A percentile compares a stretch with the other conserved stretches of the same genome.
phyloP scores from a whole-genome alignment of 2,888 invertebrate genomes.

The Nebria salina region DNA sequence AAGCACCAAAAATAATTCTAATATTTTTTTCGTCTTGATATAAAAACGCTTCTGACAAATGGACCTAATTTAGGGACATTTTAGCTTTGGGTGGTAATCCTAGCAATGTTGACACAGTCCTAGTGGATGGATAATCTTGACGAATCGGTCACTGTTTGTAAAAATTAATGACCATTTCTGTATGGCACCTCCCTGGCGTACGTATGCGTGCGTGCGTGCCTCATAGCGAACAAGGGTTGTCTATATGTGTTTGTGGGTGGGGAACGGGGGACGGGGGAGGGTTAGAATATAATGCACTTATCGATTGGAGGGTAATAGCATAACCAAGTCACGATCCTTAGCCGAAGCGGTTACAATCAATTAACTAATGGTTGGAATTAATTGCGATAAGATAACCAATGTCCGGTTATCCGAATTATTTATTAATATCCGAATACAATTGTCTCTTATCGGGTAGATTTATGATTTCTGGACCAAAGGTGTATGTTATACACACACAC shows the following conservation, averaged over 20 bases:
- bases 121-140: constrained; percentile 35
- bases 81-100: constrained; percentile 37
- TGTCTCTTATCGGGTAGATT: neutral
- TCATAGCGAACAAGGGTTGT: too few relatives aligned
- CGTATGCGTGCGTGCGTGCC: neutral
- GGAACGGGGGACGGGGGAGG: neutral
- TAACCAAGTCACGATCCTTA: constrained; percentile 19
- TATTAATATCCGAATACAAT: constrained; percentile 7
- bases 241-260: too few relatives aligned
- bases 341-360: constrained; percentile 15
- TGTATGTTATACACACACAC: neutral
- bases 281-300: constrained; percentile 5
- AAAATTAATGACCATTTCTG: constrained; percentile 46
- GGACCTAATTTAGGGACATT: constrained; percentile 45
- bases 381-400: constrained; percentile 12
- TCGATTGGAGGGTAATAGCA: constrained; percentile 5
- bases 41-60: constrained; percentile 43
- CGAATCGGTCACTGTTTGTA: constrained; percentile 43
- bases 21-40: constrained; percentile 27
- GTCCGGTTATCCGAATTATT: constrained; percentile 9
- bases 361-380: constrained; percentile 22
- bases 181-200: neutral
- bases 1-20: constrained; percentile 10
- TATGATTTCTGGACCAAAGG: neutral
- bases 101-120: constrained; percentile 46